Evolutionary conservation across 2,113 vertebrate species (phyloP).

Genomic region (Anser brachyrhynchus): DNA sequence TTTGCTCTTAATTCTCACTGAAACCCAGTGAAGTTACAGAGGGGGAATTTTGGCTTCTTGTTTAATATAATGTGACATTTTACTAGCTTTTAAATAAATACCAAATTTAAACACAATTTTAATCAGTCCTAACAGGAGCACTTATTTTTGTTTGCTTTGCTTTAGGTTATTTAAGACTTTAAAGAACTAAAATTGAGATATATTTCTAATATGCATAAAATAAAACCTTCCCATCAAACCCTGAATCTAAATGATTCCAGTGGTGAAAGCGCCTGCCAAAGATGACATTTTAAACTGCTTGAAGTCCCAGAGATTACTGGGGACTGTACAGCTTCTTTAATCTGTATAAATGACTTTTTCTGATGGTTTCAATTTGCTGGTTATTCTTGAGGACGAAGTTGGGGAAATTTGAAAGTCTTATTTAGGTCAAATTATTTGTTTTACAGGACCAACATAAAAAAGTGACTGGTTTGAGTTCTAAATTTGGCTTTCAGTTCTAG

Average conservation of each 20-base stretch:
- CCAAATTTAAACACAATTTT: not conserved
- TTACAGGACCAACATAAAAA: not conserved
- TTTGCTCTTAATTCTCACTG: not conserved
- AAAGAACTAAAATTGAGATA: not conserved
- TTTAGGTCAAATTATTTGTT: not conserved
- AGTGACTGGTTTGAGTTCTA: not conserved
- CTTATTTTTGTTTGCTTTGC: not conserved
- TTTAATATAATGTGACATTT: not conserved
- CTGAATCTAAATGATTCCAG: not conserved
- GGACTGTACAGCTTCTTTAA: not conserved
- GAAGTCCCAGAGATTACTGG: not conserved
- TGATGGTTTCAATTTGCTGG: not conserved
- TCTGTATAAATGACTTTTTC: not conserved
- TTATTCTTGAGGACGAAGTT: not conserved
- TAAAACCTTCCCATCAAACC: not conserved
- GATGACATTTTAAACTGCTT: not conserved
- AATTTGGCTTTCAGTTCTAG: not conserved
- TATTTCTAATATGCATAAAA: not conserved
- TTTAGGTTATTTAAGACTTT: not conserved
- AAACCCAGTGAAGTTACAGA: not conserved
- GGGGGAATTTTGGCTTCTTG: not conserved
- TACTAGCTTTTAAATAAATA: not conserved
- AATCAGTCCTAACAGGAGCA: not conserved
- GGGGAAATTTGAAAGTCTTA: not conserved
- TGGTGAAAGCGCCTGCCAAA: not conserved